Conservation (phyloP, 1,140 invertebrate genomes). For the Macrotrachela quadricornifera region DNA sequence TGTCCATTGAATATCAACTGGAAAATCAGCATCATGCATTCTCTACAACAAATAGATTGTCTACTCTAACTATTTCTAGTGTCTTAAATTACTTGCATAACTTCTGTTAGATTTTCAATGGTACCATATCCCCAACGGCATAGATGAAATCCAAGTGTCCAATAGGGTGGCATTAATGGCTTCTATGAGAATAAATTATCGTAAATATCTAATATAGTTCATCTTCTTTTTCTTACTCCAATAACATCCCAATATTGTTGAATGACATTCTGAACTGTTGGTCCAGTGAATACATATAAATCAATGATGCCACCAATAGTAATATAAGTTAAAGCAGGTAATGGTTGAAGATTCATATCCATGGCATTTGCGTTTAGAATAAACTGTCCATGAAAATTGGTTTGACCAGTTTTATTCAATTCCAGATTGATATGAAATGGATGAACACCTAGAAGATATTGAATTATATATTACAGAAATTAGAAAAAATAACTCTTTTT, state of each 20-base stretch:
- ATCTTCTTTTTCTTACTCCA: slow-evolving; percentile 30
- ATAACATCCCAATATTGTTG: slow-evolving; percentile 50
- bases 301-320: slow-evolving; percentile 25
- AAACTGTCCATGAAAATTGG: slow-evolving; percentile 22
- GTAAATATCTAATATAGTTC: too few relatives aligned
- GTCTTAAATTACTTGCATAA: slow-evolving; percentile 12
- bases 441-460: slow-evolving; percentile 19
- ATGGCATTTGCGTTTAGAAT: slow-evolving; percentile 23
- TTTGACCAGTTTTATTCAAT: slow-evolving; percentile 29
- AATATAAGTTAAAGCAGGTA: slow-evolving; percentile 25
- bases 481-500: not conserved
- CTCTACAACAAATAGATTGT: too few relatives aligned
- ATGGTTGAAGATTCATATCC: slow-evolving; percentile 20
- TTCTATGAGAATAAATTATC: not conserved
- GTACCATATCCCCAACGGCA: slow-evolving; percentile 38
- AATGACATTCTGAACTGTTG: slow-evolving; percentile 42
- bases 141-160: slow-evolving; percentile 64
- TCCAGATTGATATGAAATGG: slow-evolving; percentile 46
- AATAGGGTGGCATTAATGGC: slow-evolving; percentile 46
- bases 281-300: slow-evolving; percentile 24
- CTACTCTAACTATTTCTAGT: not conserved
- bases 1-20: slow-evolving; percentile 23
- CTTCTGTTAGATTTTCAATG: slow-evolving; percentile 13
- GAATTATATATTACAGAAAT: too few relatives aligned
- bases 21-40: slow-evolving; percentile 9